phyloP scores from a whole-genome alignment of 2,113 vertebrate species.

The Suricata suricatta region DNA sequence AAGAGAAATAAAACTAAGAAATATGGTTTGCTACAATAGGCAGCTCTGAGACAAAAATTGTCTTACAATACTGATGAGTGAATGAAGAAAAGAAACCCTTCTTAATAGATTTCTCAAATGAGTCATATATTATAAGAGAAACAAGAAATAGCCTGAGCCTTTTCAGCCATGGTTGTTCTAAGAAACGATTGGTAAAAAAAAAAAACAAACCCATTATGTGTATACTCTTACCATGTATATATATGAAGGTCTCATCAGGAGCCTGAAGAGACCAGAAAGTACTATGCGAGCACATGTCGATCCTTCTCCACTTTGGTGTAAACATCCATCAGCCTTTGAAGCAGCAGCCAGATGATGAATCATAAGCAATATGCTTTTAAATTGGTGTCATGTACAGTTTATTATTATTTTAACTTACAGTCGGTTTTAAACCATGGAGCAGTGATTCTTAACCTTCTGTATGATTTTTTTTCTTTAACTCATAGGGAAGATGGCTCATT shows the following conservation, averaged over 20 bases:
- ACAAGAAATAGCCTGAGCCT: neutral
- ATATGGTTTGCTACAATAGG: neutral
- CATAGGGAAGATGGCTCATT: neutral
- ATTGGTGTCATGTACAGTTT: neutral
- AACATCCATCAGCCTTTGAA: neutral
- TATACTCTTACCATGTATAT: rapidly evolving
- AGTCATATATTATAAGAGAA: neutral
- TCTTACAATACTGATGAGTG: neutral
- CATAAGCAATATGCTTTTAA: neutral
- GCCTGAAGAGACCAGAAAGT: neutral
- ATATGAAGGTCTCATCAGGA: neutral
- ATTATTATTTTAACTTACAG: neutral
- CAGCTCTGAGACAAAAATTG: neutral
- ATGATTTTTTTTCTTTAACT: neutral
- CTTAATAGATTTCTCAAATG: neutral
- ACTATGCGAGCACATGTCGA: neutral
- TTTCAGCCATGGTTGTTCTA: neutral
- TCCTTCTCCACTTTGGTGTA: no score
- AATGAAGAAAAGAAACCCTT: neutral
- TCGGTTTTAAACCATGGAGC: neutral
- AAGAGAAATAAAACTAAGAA: neutral
- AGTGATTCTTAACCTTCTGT: neutral
- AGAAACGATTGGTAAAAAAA: neutral
- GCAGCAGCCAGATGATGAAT: neutral
- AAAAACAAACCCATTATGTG: neutral